phyloP scores from a whole-genome alignment of 2,888 invertebrate species.

The Aphidius colemani region DNA sequence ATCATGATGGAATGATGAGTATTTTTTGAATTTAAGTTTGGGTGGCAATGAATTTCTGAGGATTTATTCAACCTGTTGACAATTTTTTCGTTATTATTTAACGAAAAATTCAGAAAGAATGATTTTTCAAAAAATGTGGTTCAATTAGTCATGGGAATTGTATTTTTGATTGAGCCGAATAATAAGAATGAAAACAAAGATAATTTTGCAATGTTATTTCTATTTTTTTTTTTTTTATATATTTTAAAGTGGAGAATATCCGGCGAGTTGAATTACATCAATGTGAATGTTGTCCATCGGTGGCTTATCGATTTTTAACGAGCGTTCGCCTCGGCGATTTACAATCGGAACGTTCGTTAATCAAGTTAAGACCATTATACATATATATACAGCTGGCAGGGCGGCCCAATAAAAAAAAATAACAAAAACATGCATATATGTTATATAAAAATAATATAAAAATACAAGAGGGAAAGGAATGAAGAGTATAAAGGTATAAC shows the following conservation, averaged over 20 bases:
- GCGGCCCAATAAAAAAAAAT: constrained; percentile 17
- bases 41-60: too few species aligned
- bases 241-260: too few species aligned
- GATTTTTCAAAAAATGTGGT: too few species aligned
- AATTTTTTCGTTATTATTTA: too few species aligned
- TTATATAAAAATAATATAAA: not conserved
- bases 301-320: constrained; percentile 41
- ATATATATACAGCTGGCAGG: constrained; percentile 31
- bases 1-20: too few species aligned
- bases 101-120: too few species aligned
- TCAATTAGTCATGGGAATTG: too few species aligned
- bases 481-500: not conserved
- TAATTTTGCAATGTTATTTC: not conserved
- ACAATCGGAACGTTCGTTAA: constrained; percentile 41
- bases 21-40: too few species aligned
- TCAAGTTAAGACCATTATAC: constrained; percentile 36
- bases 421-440: not conserved
- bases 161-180: not conserved
- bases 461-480: not conserved
- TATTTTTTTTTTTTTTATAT: too few species aligned
- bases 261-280: not conserved
- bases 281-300: constrained; percentile 20
- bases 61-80: too few species aligned
- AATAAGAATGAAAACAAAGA: constrained; percentile 6
- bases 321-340: constrained; percentile 37